Evolutionary conservation across 2,113 vertebrate species (phyloP).

Genomic region (Heteronetta atricapilla): DNA sequence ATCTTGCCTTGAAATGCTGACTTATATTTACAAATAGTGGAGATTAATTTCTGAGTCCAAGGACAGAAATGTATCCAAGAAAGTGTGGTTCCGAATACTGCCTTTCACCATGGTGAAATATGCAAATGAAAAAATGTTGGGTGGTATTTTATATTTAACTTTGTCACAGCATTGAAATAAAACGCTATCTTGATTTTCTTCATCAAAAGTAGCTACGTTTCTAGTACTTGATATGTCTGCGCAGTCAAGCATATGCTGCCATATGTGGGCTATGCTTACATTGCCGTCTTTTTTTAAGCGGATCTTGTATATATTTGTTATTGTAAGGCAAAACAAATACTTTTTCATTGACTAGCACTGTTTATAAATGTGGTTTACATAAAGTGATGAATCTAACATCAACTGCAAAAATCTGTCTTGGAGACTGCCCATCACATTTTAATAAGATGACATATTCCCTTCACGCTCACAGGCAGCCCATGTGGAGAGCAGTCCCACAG

Average conservation of each 20-base stretch:
- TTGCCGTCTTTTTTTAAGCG: background rate
- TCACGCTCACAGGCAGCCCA: constrained; percentile 59
- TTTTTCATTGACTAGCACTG: constrained; percentile 29
- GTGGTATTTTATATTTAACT: background rate
- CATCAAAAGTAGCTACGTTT: background rate
- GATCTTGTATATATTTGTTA: background rate
- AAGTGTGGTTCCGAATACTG: background rate
- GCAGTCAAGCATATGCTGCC: background rate
- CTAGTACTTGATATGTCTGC: background rate
- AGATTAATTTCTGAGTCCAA: background rate
- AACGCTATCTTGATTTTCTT: background rate
- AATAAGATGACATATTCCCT: constrained; percentile 74
- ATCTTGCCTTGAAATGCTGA: background rate
- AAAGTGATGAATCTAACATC: constrained; percentile 61
- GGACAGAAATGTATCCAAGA: background rate
- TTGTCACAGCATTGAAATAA: background rate
- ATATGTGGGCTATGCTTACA: background rate
- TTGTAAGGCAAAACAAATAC: background rate
- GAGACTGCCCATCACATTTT: constrained; percentile 71
- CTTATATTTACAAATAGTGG: background rate
- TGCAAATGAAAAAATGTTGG: background rate
- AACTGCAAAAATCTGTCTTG: constrained; percentile 65
- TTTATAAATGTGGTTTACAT: constrained; percentile 73
- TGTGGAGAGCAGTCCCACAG: constrained; percentile 59
- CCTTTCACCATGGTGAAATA: background rate